A percentile compares a stretch with the other conserved stretches of the same genome.
These are phyloP conservation scores for Pogonomyrmex californicus DNA, from an alignment of 1,140 invertebrate genomes.

Conservation along the genomic window DNA sequence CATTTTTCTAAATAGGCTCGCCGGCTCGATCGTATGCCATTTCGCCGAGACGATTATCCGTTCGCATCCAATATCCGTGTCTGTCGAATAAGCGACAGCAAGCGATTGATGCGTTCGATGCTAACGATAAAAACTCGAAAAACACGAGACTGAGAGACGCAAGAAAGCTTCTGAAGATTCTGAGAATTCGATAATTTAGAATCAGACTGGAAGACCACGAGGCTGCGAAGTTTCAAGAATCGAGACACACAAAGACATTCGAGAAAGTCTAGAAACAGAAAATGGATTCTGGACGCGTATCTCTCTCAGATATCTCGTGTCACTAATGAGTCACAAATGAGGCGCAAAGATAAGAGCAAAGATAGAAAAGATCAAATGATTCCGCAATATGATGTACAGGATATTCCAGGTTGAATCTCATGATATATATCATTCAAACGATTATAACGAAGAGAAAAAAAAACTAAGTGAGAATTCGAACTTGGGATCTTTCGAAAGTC, in stretches of 20 bases:
- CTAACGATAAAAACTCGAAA: not conserved
- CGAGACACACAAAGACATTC: not conserved
- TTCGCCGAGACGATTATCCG: conserved; percentile 7
- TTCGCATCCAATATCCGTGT: conserved; percentile 3
- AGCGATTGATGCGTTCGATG: not conserved
- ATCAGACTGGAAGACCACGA: not conserved
- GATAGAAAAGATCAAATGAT: not conserved
- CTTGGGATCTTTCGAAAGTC: not conserved
- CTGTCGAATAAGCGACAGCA: not conserved
- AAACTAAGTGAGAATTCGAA: not conserved
- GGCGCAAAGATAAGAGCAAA: not conserved
- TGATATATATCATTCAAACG: not conserved
- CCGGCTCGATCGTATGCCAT: conserved; percentile 52
- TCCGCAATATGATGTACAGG: not conserved
- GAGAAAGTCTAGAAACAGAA: not conserved
- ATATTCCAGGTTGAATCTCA: not conserved
- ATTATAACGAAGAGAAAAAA: not conserved
- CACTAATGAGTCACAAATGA: not conserved
- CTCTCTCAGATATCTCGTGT: not conserved
- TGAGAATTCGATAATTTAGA: not conserved
- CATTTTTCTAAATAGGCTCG: conserved; percentile 73
- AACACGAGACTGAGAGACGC: not conserved
- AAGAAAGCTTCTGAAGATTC: not conserved
- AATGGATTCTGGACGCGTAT: not conserved
- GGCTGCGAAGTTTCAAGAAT: not conserved